Evolutionary conservation across 2,113 vertebrate species (phyloP).

Genomic region (Thamnophis sirtalis): DNA sequence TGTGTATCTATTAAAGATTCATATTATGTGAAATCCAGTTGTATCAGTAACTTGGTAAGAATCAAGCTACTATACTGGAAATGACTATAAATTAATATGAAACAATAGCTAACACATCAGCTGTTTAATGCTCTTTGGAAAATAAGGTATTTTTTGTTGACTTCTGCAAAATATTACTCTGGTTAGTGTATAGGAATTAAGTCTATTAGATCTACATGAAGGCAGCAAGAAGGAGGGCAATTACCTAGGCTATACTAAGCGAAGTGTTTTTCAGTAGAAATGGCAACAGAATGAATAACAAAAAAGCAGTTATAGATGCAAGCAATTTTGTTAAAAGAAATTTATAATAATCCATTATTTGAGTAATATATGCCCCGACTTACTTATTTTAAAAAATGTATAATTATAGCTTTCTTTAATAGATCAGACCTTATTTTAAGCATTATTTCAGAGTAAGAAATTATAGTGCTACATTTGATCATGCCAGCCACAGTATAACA

Average conservation of each 20-base stretch:
- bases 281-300: background rate
- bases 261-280: conserved; percentile 2
- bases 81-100: background rate
- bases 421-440: background rate
- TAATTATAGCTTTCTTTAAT: background rate
- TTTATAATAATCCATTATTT: background rate
- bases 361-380: background rate
- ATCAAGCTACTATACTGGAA: background rate
- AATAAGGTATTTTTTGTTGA: background rate
- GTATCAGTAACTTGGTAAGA: background rate
- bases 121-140: background rate
- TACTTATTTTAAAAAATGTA: background rate
- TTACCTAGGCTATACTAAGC: background rate
- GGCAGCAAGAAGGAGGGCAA: background rate
- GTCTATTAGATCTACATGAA: background rate
- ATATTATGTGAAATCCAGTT: background rate
- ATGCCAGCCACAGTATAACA: background rate
- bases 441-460: background rate
- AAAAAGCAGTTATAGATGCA: background rate
- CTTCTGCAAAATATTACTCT: background rate
- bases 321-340: background rate
- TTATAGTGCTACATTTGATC: background rate
- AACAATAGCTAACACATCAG: background rate
- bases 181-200: background rate
- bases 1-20: background rate